Percentiles rank a stretch among this genome's conserved stretches.
Conservation (phyloP, 2,113 vertebrate species). For the Melospiza georgiana region DNA sequence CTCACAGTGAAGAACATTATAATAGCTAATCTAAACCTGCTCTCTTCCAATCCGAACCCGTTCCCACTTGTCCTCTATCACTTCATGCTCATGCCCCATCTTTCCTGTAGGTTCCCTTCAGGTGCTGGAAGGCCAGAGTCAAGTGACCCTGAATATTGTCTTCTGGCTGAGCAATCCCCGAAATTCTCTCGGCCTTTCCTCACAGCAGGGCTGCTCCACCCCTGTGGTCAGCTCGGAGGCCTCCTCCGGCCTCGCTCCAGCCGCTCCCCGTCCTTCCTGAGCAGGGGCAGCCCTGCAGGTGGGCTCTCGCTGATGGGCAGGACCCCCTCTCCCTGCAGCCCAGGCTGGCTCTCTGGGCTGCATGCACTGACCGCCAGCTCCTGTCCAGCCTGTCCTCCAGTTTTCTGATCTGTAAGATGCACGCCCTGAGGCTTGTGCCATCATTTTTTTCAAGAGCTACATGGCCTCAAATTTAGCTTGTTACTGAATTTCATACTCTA, state of each 20-base stretch:
- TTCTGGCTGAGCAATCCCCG: too few relatives aligned
- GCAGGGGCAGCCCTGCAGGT: neutral
- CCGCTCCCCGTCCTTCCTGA: neutral
- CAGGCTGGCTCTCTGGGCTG: neutral
- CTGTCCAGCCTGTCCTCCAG: fast-evolving
- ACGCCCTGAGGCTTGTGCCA: fast-evolving
- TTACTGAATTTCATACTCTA: neutral
- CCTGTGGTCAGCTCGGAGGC: neutral
- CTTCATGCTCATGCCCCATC: neutral
- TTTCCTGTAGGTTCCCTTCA: neutral
- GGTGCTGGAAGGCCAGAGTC: neutral
- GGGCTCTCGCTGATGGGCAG: neutral
- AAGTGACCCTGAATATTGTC: neutral
- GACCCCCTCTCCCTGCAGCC: neutral
- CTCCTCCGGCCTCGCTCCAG: neutral
- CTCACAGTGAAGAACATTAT: neutral
- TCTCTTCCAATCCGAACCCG: neutral
- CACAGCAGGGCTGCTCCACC: neutral
- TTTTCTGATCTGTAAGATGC: neutral
- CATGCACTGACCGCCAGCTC: neutral
- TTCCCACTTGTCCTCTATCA: neutral
- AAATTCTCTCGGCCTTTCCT: neutral
- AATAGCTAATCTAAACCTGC: neutral
- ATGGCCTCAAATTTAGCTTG: neutral
- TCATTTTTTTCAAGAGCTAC: neutral